Evolutionary conservation across 2,888 invertebrate species (phyloP), one percentile per base, ranked within the genome.

Genomic region (Diarsia rubi): DNA sequence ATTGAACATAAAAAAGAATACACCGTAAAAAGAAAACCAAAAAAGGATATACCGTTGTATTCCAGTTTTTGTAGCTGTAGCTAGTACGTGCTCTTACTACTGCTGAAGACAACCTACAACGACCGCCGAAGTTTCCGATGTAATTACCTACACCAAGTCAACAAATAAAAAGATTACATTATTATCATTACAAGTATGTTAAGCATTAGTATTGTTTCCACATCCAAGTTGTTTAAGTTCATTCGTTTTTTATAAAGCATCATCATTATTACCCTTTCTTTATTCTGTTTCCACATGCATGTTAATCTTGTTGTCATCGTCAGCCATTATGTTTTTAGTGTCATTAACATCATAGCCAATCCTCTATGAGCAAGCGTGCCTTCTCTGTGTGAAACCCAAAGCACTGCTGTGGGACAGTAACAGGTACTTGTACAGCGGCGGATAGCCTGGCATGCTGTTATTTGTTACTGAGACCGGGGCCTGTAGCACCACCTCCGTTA

Each of bases 191-290:
- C 9, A 75, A 21, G 75, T 42, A 24, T 14, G 19, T 24, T 44
- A 44, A 4, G 31, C 19, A 57, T n/a, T 47, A 47, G 19, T 44
- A 24, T 42, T 59, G 31, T 27, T 21, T n/a, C 31, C 54, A 44
- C 21, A 42, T 47, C 42, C 47, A 24, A 47, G 31, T 42, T 16
- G 44, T 59, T 74, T 27, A 27, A 16, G 21, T 19, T 42, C 14
- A n/a, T 54, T 62, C 24, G 21, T 74, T 63, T 73, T 45, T 4
- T 14, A 31, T 47, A 6, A 79, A 49, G 81, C 80, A 54, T 69
- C 19, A 60, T 78, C 21, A 42, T 45, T 49, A 65, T 78, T 72
- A 66, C 42, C 6, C 31, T 78, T 44, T 1, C n/a, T 24, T 24
- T 64, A 21, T 69, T 62, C 47, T 21, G 37, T 63, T 27, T 24